Base-by-base conservation (phyloP, 1,140 invertebrate species). In the Bathynomus jamesi region DNA sequence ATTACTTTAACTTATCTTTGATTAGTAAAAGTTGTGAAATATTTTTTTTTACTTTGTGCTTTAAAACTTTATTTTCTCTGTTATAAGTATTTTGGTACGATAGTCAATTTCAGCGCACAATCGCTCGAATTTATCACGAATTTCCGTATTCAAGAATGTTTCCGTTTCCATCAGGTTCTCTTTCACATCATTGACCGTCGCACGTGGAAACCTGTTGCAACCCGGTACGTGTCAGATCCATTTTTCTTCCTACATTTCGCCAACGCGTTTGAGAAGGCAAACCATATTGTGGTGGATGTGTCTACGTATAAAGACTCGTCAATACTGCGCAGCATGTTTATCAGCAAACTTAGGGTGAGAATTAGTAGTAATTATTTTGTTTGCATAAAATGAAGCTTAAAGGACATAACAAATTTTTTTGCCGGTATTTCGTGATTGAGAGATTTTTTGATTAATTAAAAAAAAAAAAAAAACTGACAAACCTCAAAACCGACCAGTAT, bases 241-340 rank as follows among this genome's bases (percentile, higher is more conserved):
- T 28, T 63, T 28, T 63, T 63, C 27, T 24, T 63, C 10, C 1
- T 63, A 11, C 61, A 63, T 25, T 25, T 63, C 13, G 24, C 11
- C 13, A 63, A 63, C 27, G 61, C 11, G 13, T 63, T 25, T 25
- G 61, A 63, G 27, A 28, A 63, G 61, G 61, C n/a, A 2, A 8
- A 63, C 24, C 61, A 63, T 28, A 63, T 63, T 63, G 24, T 63
- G 27, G 27, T 63, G 13, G 61, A 63, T 63, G 27, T 63, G 7
- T 27, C 61, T 46, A 46, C n/a, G 40, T 46, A 46, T n/a, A 46
- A 46, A 62, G 61, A 62, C 25, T 62, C 61, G 17, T 62, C 61
- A n/a, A 8, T 62, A 27, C 61, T 62, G 8, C 8, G 24, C 7
- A 21, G 25, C 5, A 62, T 7, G 40, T 62, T 17, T 28, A 63